Evolutionary conservation across 2,113 vertebrate species (phyloP).

Genomic region (Catharus fuscescens): DNA sequence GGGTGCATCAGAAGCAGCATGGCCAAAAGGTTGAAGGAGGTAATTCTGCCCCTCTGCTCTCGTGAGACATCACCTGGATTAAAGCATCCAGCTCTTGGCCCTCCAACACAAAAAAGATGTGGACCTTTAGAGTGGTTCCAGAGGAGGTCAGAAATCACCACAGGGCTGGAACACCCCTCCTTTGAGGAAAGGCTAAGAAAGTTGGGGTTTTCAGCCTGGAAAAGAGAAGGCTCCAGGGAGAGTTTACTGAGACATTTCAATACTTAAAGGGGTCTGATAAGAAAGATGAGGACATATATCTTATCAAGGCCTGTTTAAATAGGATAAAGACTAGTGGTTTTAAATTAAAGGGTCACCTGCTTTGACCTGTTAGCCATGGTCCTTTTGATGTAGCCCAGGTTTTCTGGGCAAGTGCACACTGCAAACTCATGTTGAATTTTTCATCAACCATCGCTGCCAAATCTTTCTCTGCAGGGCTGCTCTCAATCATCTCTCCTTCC

Average conservation of each 20-base stretch:
- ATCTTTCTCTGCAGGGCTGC: neutral
- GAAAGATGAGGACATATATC: neutral
- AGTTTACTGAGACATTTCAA: rapidly evolving
- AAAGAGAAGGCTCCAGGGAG: neutral
- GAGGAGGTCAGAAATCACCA: neutral
- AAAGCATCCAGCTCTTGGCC: neutral
- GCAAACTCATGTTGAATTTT: neutral
- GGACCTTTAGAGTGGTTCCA: neutral
- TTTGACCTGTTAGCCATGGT: neutral
- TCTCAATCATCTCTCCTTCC: neutral
- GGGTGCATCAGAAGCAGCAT: rapidly evolving
- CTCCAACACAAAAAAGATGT: neutral
- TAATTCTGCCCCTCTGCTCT: neutral
- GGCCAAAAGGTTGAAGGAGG: neutral
- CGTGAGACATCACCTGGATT: neutral
- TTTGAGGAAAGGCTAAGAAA: neutral
- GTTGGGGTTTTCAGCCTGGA: neutral
- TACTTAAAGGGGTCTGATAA: neutral
- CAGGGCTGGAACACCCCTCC: neutral
- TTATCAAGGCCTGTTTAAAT: neutral
- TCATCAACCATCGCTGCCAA: neutral
- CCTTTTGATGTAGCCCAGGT: neutral
- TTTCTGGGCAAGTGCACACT: neutral
- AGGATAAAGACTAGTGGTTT: neutral
- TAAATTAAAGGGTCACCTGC: neutral